Percentiles rank a stretch among this genome's conserved stretches.
Conservation (phyloP, 37 sponge, comb jelly and placozoan species). For the Aphrocallistes beatrix region DNA sequence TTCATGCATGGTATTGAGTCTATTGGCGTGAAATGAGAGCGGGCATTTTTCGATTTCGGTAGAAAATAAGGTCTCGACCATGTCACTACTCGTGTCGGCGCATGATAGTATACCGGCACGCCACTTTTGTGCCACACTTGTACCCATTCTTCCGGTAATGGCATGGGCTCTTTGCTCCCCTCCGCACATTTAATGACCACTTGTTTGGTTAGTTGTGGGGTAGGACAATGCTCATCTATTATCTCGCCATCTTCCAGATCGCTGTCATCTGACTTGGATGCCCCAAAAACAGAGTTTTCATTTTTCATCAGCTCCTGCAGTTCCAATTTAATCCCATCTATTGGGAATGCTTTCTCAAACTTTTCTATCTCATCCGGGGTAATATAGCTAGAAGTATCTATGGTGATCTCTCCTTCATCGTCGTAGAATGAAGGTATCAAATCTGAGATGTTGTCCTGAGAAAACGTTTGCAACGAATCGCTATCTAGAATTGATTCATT, state of each 20-base stretch:
- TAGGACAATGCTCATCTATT: not conserved
- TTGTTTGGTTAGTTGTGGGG: not conserved
- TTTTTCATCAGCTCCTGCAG: not conserved
- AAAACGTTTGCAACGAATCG: not conserved
- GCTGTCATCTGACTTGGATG: not conserved
- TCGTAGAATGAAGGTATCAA: not conserved
- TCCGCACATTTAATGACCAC: not conserved
- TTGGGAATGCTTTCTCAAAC: not conserved
- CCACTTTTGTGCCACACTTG: constrained; percentile 37
- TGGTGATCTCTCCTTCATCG: not conserved
- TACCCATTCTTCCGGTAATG: constrained; percentile 45
- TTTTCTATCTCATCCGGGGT: constrained; percentile 2
- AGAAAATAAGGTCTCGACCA: constrained; percentile 37
- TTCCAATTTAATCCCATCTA: not conserved
- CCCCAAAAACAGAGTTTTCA: not conserved
- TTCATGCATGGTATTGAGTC: constrained; percentile 42
- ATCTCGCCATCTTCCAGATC: not conserved
- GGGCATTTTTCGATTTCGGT: constrained; percentile 14
- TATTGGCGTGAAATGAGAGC: constrained; percentile 33
- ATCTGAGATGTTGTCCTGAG: not conserved
- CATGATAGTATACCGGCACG: constrained; percentile 40
- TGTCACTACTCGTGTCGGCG: constrained; percentile 31
- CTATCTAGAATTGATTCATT: not conserved
- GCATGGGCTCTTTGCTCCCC: constrained; percentile 12
- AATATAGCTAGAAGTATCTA: not conserved